phyloP scores from a whole-genome alignment of 2,797 vertebrate species.

The Xenopus petersii region DNA sequence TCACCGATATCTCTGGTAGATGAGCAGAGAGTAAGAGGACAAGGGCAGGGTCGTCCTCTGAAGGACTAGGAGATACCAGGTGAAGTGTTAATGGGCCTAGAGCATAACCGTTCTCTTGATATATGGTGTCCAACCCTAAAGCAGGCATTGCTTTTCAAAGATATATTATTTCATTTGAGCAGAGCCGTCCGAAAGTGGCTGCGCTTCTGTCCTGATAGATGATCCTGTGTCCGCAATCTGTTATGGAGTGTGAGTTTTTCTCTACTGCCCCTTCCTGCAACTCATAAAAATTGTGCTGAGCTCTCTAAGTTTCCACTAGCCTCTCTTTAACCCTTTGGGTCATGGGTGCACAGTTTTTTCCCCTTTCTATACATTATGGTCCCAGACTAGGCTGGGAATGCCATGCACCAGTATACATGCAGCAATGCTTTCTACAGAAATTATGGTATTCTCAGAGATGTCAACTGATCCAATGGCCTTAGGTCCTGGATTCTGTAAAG shows the following conservation, averaged over 20 bases:
- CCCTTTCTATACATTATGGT: too few species aligned
- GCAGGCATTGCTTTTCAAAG: conserved; percentile 98
- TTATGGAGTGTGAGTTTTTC: conserved; percentile 84
- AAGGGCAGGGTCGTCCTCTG: conserved; percentile 91
- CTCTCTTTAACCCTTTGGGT: conserved; percentile 42
- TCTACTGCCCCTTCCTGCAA: conserved; percentile 70
- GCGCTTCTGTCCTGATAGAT: conserved; percentile 99
- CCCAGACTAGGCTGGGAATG: too few species aligned
- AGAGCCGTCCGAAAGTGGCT: conserved; percentile 90
- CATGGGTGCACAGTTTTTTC: conserved; percentile 27
- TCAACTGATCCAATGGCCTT: too few species aligned
- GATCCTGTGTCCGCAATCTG: conserved; percentile 85
- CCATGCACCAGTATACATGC: too few species aligned
- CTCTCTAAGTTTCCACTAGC: conserved; percentile 66
- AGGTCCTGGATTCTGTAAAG: too few species aligned
- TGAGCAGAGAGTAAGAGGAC: conserved; percentile 80
- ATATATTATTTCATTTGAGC: conserved; percentile 99
- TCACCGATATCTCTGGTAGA: conserved; percentile 74
- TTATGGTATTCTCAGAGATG: too few species aligned
- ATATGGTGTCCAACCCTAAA: conserved; percentile 90
- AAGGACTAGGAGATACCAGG: conserved; percentile 95
- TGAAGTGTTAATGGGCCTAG: conserved; percentile 99
- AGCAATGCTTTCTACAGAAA: too few species aligned
- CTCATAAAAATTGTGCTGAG: conserved; percentile 80
- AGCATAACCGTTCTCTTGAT: conserved; percentile 98